phyloP scores from a whole-genome alignment of 2,888 invertebrate genomes.

The Hololepta plana region DNA sequence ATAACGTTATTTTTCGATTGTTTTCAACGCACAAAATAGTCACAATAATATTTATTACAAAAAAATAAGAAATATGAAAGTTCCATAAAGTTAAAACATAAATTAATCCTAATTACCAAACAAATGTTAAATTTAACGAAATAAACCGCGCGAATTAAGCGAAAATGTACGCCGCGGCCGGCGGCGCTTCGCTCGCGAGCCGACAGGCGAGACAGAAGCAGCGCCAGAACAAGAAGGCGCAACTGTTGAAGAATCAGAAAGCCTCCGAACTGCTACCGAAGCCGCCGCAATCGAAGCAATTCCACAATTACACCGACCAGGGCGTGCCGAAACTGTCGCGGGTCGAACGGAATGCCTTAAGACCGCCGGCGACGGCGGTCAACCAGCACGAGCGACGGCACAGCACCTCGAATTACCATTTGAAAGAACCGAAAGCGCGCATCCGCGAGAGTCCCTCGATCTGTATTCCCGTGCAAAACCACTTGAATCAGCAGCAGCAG shows the following conservation, averaged over 20 bases:
- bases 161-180: conserved; percentile 77
- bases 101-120: no score
- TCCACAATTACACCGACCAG: conserved; percentile 34
- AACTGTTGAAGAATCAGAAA: conserved; percentile 31
- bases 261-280: conserved; percentile 22
- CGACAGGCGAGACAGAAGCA: conserved; percentile 50
- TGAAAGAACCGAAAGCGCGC: conserved; percentile 17
- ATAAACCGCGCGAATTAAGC: no score
- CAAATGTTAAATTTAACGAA: no score
- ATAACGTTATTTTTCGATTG: no score
- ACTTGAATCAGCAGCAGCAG: conserved; percentile 33
- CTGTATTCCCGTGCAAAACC: conserved; percentile 30
- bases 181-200: conserved; percentile 73
- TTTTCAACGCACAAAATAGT: no score
- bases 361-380: conserved; percentile 16
- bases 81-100: no score
- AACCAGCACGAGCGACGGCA: conserved; percentile 21
- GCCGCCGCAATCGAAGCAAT: conserved; percentile 30
- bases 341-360: conserved; percentile 27
- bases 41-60: no score
- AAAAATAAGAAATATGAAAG: no score
- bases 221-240: conserved; percentile 28
- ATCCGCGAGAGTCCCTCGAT: conserved; percentile 27
- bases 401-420: conserved; percentile 23
- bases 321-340: conserved; percentile 34